phyloP scores from a whole-genome alignment of 2,113 vertebrate genomes.

The Gavialis gangeticus region DNA sequence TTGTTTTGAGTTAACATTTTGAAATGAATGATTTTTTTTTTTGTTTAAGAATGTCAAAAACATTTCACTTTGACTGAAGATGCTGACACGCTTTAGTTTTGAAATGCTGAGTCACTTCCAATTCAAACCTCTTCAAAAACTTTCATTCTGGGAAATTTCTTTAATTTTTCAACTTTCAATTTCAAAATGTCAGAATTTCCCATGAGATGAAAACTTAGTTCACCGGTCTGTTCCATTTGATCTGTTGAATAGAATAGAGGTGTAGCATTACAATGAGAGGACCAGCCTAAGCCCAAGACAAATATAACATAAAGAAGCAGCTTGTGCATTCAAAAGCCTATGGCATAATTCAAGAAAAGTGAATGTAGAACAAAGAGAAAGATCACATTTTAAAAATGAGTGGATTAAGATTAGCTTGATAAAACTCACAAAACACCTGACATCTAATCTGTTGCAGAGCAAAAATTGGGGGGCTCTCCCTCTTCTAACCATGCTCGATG shows the following conservation, averaged over 20 bases:
- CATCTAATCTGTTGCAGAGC: not conserved
- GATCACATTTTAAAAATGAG: not conserved
- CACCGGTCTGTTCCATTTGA: not conserved
- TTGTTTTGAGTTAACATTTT: not conserved
- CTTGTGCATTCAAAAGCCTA: not conserved
- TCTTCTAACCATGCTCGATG: not conserved
- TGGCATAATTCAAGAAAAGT: not conserved
- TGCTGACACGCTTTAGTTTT: not conserved
- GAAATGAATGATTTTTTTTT: not conserved
- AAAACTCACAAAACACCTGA: not conserved
- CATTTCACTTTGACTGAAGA: not conserved
- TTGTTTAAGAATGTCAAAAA: not conserved
- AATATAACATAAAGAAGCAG: not conserved
- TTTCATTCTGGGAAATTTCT: not conserved
- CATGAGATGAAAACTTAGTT: accelerated
- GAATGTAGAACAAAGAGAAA: not conserved
- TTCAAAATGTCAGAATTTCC: not conserved
- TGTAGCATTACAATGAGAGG: not conserved
- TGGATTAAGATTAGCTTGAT: accelerated
- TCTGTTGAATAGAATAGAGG: accelerated
- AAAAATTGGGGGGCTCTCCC: not conserved
- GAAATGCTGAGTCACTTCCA: not conserved
- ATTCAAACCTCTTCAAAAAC: not conserved
- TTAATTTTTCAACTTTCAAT: not conserved
- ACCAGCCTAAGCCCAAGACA: accelerated